Percentiles rank a stretch among this genome's conserved stretches.
These are phyloP conservation scores for Cygnus atratus DNA, from an alignment of 2,113 vertebrate genomes.

Conservation along the genomic window DNA sequence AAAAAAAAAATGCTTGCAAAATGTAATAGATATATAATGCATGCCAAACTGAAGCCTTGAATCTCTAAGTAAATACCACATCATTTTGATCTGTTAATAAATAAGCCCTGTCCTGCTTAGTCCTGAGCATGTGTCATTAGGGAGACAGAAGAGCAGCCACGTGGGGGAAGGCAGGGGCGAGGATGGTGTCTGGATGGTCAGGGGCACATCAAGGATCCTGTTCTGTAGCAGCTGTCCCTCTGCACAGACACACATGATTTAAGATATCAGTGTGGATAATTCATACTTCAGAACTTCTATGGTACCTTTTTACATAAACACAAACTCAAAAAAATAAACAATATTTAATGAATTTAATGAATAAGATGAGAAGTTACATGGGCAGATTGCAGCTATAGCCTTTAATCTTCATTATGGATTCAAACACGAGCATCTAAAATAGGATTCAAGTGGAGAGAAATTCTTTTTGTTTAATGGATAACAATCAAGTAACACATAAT, in stretches of 20 bases:
- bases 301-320: not conserved
- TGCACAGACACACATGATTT: rapidly evolving
- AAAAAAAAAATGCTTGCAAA: not conserved
- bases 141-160: not conserved
- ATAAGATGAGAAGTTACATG: not conserved
- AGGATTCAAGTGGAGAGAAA: constrained; percentile 62
- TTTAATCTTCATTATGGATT: constrained; percentile 51
- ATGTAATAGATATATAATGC: rapidly evolving
- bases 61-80: not conserved
- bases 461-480: constrained; percentile 64
- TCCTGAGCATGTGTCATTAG: not conserved
- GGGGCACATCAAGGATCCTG: not conserved
- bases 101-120: not conserved
- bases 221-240: not conserved
- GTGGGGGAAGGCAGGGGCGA: not conserved
- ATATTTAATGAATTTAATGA: not conserved
- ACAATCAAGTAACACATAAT: constrained; percentile 66
- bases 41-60: not conserved
- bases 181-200: not conserved
- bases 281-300: not conserved
- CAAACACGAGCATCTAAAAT: not conserved
- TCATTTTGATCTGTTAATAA: constrained; percentile 8
- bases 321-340: not conserved
- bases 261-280: not conserved
- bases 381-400: not conserved